These are phyloP conservation scores for Yponomeuta cagnagella DNA, from an alignment of 2,888 invertebrate species.

Conservation along the genomic window DNA sequence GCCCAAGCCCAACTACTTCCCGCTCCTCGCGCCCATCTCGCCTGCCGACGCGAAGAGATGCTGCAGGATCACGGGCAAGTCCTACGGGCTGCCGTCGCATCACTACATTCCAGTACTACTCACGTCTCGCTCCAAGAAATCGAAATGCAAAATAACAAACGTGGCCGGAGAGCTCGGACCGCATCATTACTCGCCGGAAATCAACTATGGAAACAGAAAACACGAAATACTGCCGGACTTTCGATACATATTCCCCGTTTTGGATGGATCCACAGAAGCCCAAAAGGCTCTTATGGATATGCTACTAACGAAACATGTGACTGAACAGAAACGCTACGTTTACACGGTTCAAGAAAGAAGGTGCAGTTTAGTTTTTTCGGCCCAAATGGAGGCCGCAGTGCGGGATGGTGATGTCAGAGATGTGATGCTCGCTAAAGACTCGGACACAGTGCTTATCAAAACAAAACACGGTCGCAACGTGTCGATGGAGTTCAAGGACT, in stretches of 20 bases:
- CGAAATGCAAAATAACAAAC: constrained; percentile 80
- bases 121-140: constrained; percentile 58
- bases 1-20: constrained; percentile 89
- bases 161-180: constrained; percentile 77
- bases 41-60: constrained; percentile 88
- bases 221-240: constrained; percentile 82
- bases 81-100: constrained; percentile 83
- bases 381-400: constrained; percentile 84
- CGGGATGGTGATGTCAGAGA: constrained; percentile 85
- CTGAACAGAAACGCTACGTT: constrained; percentile 79
- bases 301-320: constrained; percentile 75
- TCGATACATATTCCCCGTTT: constrained; percentile 83
- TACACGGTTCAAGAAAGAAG: constrained; percentile 84
- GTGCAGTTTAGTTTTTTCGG: constrained; percentile 84
- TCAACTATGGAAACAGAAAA: constrained; percentile 79
- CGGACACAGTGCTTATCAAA: constrained; percentile 83
- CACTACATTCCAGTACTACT: constrained; percentile 87
- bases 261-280: constrained; percentile 81
- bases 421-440: constrained; percentile 84
- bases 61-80: constrained; percentile 87
- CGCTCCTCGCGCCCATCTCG: constrained; percentile 85
- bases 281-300: constrained; percentile 79
- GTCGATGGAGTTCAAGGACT: constrained; percentile 81
- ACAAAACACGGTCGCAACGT: constrained; percentile 84
- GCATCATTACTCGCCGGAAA: constrained; percentile 77